A percentile compares a stretch with the other conserved stretches of the same genome.
phyloP scores from a whole-genome alignment of 2,113 vertebrate species.

The Muntiacus muntjak region DNA sequence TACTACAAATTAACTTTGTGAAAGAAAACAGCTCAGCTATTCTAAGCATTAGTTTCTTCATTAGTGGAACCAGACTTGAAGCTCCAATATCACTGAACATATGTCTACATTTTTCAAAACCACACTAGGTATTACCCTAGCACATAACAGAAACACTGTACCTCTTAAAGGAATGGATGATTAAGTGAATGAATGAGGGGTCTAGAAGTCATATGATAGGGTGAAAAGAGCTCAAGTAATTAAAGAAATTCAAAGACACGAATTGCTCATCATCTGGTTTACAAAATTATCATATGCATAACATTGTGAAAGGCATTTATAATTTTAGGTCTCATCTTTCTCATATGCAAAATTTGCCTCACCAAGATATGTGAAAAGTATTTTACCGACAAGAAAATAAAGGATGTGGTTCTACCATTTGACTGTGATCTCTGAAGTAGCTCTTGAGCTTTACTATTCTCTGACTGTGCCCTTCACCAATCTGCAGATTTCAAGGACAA shows the following conservation, averaged over 20 bases:
- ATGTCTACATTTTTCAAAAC: neutral
- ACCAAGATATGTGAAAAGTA: neutral
- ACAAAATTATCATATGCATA: neutral
- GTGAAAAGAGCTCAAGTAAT: neutral
- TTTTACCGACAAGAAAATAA: neutral
- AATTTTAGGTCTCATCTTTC: neutral
- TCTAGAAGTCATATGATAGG: neutral
- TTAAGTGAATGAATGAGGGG: neutral
- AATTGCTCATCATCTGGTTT: neutral
- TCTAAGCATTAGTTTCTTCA: conserved; percentile 12
- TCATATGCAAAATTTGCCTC: neutral
- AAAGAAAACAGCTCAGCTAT: neutral
- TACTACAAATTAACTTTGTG: neutral
- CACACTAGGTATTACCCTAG: neutral
- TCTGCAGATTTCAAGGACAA: neutral
- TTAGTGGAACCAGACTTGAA: neutral
- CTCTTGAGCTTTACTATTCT: neutral
- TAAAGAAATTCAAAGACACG: neutral
- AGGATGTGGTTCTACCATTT: neutral
- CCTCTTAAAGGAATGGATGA: neutral
- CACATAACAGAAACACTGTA: neutral
- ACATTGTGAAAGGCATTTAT: neutral
- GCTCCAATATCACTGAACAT: neutral
- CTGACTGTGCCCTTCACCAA: neutral
- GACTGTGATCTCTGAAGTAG: neutral